These are phyloP conservation scores for Pelosia muscerda DNA, from an alignment of 2,888 invertebrate species.

Conservation along the genomic window DNA sequence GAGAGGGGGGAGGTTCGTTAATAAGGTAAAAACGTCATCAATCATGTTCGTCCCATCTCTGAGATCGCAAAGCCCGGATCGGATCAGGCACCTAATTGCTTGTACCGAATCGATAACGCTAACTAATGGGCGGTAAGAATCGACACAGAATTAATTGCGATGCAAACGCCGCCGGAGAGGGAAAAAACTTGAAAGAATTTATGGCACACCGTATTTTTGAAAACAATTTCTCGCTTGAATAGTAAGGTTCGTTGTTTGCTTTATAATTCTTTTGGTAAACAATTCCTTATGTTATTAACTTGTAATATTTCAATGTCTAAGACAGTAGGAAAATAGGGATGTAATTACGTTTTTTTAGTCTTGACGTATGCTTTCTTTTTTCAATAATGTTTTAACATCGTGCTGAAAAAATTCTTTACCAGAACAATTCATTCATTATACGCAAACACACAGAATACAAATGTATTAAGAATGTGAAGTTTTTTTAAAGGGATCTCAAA, in stretches of 20 bases:
- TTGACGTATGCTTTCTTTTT: too few relatives aligned
- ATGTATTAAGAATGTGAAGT: neutral
- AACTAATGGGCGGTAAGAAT: conserved; percentile 73
- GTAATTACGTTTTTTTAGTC: neutral
- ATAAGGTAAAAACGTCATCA: conserved; percentile 74
- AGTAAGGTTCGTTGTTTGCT: conserved; percentile 32
- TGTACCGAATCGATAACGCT: conserved; percentile 71
- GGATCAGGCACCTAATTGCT: conserved; percentile 74
- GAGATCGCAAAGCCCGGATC: conserved; percentile 59
- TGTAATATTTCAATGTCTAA: neutral
- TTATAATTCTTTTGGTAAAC: conserved; percentile 42
- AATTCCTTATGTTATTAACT: conserved; percentile 29
- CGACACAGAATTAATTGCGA: conserved; percentile 70
- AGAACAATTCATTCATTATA: too few relatives aligned
- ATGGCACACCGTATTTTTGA: conserved; percentile 51
- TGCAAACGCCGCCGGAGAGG: conserved; percentile 52
- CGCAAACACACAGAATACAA: too few relatives aligned
- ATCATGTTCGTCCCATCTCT: conserved; percentile 69
- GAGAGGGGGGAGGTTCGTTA: conserved; percentile 49
- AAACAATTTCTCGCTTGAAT: conserved; percentile 44
- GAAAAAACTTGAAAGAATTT: conserved; percentile 50
- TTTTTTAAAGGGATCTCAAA: neutral
- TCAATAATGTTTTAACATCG: neutral
- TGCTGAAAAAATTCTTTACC: neutral
- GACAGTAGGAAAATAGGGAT: neutral